phyloP scores from a whole-genome alignment of 2,113 vertebrate species.

The Agelaius phoeniceus region DNA sequence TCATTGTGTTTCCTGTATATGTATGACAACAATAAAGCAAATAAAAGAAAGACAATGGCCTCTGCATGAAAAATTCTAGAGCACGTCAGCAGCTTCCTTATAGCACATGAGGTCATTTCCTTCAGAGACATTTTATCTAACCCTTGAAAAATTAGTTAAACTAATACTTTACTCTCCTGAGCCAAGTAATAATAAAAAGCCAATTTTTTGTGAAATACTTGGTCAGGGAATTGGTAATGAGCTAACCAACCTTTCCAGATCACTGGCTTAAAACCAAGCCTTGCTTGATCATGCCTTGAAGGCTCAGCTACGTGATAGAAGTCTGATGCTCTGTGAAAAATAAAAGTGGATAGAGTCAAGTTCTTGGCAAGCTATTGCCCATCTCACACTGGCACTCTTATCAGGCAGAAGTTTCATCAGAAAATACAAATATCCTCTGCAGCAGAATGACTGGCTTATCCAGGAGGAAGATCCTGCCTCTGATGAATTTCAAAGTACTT shows the following conservation, averaged over 20 bases:
- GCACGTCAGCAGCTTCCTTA: conserved; percentile 59
- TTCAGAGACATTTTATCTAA: conserved; percentile 39
- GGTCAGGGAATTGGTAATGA: conserved; percentile 4
- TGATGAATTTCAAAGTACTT: conserved; percentile 16
- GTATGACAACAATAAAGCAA: conserved; percentile 22
- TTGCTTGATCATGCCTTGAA: neutral
- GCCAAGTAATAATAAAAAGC: conserved; percentile 20
- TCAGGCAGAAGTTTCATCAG: conserved; percentile 8
- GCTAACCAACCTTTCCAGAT: conserved; percentile 9
- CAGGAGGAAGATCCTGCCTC: conserved; percentile 31
- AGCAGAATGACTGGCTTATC: conserved; percentile 19
- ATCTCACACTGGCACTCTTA: neutral
- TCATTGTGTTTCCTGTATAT: conserved; percentile 47
- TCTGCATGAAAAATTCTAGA: conserved; percentile 34
- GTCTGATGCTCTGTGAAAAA: neutral
- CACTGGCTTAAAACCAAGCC: conserved; percentile 30
- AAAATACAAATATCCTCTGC: conserved; percentile 43
- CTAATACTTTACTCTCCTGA: neutral
- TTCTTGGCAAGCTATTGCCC: neutral
- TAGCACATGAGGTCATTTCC: conserved; percentile 58
- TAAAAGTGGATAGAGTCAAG: neutral
- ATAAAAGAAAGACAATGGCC: conserved; percentile 59
- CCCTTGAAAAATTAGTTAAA: conserved; percentile 16
- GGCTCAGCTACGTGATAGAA: neutral
- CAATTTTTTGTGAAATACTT: neutral